Base-by-base conservation (phyloP, 1,140 invertebrate genomes). In the Cotesia vestalis region DNA sequence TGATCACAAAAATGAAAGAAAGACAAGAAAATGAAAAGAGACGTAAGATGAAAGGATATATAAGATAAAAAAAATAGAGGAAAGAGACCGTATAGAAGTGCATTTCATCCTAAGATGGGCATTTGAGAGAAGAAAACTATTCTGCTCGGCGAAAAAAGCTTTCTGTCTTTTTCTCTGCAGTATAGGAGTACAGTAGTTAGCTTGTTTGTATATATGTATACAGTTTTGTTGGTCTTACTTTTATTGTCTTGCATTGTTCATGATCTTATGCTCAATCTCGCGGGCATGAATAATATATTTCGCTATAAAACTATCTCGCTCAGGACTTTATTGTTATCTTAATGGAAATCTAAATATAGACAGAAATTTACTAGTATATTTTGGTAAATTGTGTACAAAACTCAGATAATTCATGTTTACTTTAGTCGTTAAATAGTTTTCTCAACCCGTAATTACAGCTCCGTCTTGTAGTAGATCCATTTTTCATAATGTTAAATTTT, bases 331-430 rank as follows among this genome's bases (percentile, higher is more conserved):
- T 64, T 20, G 35, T 64, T 34, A 67, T 67, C 66, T 67, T 67
- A 67, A 67, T 67, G 40, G 52, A 67, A 67, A 67, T 67, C 52
- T 67, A 67, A 55, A 55, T 34, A 61, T 61, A 27, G 38, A n/a
- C 17, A 36, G 14, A 34, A 64, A 64, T 46, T 46, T 46, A 46
- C 11, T 46, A 9, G 6, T 46, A 11, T 46, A 46, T 46, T 46
- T 9, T 9, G 5, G 11, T 46, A 46, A 46, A 46, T 46, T 46
- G 11, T 46, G 40, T 2, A 11, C 11, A 46, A 11, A 9, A 46
- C 11, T 46, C 40, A 46, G 11, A 46, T 46, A 46, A 46, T 46
- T 46, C 40, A 46, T 11, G 5, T 46, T 46, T 46, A 46, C 6
- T 46, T 46, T 8, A 6, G 5, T 6, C 6, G 11, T 9, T 46